phyloP scores from a whole-genome alignment of 2,113 vertebrate species.

The Alethe castanea region DNA sequence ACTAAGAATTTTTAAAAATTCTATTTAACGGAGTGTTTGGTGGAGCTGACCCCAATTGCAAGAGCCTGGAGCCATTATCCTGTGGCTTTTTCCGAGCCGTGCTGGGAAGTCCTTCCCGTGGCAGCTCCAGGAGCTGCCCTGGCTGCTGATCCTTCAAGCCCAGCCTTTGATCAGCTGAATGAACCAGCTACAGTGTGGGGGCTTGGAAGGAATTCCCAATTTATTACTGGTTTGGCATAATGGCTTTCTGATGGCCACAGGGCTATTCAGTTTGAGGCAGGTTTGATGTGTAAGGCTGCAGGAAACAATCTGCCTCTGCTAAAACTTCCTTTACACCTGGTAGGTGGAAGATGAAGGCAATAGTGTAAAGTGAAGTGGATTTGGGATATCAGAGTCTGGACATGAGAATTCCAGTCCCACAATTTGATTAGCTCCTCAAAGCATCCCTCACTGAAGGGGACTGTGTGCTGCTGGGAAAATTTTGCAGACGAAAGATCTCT shows the following conservation, averaged over 20 bases:
- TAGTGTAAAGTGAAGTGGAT: background rate
- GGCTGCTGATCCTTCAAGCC: background rate
- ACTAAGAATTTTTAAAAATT: background rate
- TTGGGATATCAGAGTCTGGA: background rate
- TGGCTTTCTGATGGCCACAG: background rate
- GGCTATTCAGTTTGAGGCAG: fast-evolving
- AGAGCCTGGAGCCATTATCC: background rate
- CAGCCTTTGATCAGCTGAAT: background rate
- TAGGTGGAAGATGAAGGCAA: background rate
- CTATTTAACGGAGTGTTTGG: fast-evolving
- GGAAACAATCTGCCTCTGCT: background rate
- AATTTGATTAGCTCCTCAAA: background rate
- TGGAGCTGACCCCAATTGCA: background rate
- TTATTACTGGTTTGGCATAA: background rate
- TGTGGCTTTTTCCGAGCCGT: background rate
- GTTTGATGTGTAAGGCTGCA: background rate
- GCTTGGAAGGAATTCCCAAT: background rate
- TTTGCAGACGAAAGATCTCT: background rate
- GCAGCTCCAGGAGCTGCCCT: background rate
- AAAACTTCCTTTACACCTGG: background rate
- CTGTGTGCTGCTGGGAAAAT: background rate
- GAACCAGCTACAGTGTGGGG: background rate
- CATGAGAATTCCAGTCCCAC: fast-evolving
- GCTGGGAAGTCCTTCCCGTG: background rate
- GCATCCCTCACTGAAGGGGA: background rate